Conservation (phyloP, 2,888 invertebrate genomes). For the Patella pellucida region DNA sequence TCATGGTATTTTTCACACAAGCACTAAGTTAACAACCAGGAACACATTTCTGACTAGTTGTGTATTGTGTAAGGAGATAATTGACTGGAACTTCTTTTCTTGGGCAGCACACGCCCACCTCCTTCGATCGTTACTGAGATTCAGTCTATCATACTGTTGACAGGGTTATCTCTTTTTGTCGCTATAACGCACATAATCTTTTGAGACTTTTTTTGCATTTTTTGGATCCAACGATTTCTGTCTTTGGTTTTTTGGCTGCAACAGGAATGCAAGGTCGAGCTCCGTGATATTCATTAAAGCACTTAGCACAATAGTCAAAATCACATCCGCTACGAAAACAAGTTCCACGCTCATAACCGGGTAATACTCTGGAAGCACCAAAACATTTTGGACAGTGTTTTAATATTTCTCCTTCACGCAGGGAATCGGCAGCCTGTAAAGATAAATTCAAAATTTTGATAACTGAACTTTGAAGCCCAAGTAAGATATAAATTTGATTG, state of each 20-base stretch:
- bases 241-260: slow-evolving; percentile 38
- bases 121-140: no score
- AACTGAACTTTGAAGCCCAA: not conserved
- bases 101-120: no score
- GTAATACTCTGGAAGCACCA: slow-evolving; percentile 48
- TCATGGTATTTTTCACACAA: no score
- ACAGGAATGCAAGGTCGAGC: slow-evolving; percentile 46
- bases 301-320: slow-evolving; percentile 54
- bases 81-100: no score
- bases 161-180: not conserved
- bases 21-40: no score
- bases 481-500: not conserved
- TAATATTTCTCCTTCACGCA: slow-evolving; percentile 55
- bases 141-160: no score
- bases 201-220: slow-evolving; percentile 54
- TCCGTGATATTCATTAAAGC: slow-evolving; percentile 48
- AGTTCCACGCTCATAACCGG: slow-evolving; percentile 46
- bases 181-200: slow-evolving; percentile 37
- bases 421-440: slow-evolving; percentile 44
- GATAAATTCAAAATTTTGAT: not conserved
- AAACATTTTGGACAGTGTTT: slow-evolving; percentile 57
- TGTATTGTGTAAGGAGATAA: no score
- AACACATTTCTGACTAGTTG: no score
- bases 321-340: slow-evolving; percentile 48
- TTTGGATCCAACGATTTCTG: slow-evolving; percentile 46